Conservation (phyloP, 1,140 invertebrate species). For the Dryas iulia region DNA sequence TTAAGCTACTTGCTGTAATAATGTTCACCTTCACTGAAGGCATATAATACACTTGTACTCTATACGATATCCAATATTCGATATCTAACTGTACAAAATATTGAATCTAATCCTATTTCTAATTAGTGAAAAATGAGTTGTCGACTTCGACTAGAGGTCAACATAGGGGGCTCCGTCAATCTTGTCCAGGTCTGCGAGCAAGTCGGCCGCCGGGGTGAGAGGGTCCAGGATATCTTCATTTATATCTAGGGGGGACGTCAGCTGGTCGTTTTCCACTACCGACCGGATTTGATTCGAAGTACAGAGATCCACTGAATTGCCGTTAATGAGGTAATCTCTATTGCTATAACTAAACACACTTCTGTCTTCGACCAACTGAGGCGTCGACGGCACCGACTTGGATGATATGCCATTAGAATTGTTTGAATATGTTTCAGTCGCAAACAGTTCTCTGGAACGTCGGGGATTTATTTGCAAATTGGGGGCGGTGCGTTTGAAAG, state of each 20-base stretch:
- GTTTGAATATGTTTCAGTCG: conserved; percentile 50
- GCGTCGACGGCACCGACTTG: conserved; percentile 84
- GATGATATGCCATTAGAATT: conserved; percentile 74
- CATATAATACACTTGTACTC: conserved; percentile 66
- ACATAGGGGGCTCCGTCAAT: conserved; percentile 66
- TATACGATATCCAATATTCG: conserved; percentile 58
- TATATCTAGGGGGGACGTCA: conserved; percentile 65
- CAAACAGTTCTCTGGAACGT: conserved; percentile 55
- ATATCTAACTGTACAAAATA: conserved; percentile 58
- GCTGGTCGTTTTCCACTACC: conserved; percentile 55
- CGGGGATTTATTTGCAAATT: conserved; percentile 67
- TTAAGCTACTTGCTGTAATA: conserved; percentile 50
- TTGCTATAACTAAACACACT: conserved; percentile 83
- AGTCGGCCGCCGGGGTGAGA: conserved; percentile 52
- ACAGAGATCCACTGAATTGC: conserved; percentile 77
- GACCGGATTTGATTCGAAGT: conserved; percentile 48
- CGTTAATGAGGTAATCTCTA: conserved; percentile 82
- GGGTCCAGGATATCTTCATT: conserved; percentile 64
- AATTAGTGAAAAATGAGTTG: conserved; percentile 34
- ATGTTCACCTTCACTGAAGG: conserved; percentile 72
- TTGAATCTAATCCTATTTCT: conserved; percentile 29
- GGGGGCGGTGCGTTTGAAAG: conserved; percentile 68
- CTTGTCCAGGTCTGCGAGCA: conserved; percentile 71
- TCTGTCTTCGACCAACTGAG: conserved; percentile 74
- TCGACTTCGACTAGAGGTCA: conserved; percentile 69